Base-by-base conservation (phyloP, 2,113 vertebrate genomes). In the Ptilonorhynchus violaceus region DNA sequence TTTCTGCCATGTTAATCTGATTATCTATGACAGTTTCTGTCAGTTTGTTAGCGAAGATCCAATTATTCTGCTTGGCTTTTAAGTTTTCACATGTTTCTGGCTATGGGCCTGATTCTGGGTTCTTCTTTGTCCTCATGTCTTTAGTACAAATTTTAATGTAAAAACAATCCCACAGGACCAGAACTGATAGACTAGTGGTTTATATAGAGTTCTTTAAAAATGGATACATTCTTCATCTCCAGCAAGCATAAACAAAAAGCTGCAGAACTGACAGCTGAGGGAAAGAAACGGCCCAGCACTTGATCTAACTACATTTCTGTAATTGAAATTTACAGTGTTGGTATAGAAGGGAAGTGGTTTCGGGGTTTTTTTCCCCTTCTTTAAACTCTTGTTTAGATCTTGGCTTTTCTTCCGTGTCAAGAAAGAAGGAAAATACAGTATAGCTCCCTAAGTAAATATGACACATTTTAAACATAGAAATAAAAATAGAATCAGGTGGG, bases 11-110 rank as follows among this genome's bases (percentile, higher is more conserved):
- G 89, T 92, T 92, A 93, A 95, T 97, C 85, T 92, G 93, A 97
- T 97, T 97, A 96, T 96, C 92, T 87, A 77, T 85, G 93, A 79
- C 91, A 97, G 72, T 88, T 93, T 91, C 92, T 93, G 96, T 89
- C 92, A 86, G 72, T 92, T 96, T 91, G 93, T 95, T 96, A 96
- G 90, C 9, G 20, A 67, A 96, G 73, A 94, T 95, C 96, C 95
- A 95, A 95, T 95, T 93, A 93, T 94, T 95, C 87, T 92, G 87
- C 92, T 95, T 96, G 93, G 74, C 89, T 96, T 97, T 95, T 96
- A 95, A 97, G 95, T 96, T 93, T 73, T 89, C 49, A 31, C 66
- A 55, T 75, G 50, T 91, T 96, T 91, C 93, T 96, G 88, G 83
- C 79, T 89, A 56, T 30, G 69, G 82, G 44, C 53, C 83, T 79